Conservation (phyloP, 2,888 invertebrate genomes). For the Tenthredo livida region DNA sequence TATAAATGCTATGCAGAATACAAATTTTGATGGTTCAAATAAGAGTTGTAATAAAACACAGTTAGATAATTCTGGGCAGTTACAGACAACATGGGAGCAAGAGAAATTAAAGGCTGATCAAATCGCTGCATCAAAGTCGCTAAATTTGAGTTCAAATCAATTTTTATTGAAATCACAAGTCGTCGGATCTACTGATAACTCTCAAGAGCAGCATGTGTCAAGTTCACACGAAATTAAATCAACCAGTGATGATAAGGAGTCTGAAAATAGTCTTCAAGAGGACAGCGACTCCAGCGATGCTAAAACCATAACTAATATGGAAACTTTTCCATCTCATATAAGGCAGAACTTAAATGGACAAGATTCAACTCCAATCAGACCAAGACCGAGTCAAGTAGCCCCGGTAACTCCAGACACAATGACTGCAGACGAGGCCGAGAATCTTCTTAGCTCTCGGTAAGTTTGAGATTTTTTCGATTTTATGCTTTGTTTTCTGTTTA, state of each 20-base stretch:
- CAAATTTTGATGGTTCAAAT: slow-evolving; percentile 37
- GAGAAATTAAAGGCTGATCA: slow-evolving; percentile 75
- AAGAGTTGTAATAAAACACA: slow-evolving; percentile 25
- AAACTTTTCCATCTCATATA: slow-evolving; percentile 61
- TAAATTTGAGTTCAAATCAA: slow-evolving; percentile 62
- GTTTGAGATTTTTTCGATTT: slow-evolving; percentile 65
- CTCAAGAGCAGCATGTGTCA: slow-evolving; percentile 58
- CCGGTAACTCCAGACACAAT: slow-evolving; percentile 81
- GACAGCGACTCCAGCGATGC: slow-evolving; percentile 71
- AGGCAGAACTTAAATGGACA: slow-evolving; percentile 64
- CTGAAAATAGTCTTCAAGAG: slow-evolving; percentile 67
- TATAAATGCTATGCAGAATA: neutral
- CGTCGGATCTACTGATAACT: slow-evolving; percentile 55
- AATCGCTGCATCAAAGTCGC: slow-evolving; percentile 66
- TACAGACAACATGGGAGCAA: slow-evolving; percentile 74
- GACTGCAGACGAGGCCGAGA: slow-evolving; percentile 94
- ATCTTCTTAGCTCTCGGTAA: slow-evolving; percentile 91
- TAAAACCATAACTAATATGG: slow-evolving; percentile 70
- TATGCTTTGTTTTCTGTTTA: slow-evolving; percentile 53
- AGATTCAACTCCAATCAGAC: slow-evolving; percentile 55
- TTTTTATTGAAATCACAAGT: slow-evolving; percentile 59
- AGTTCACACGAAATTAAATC: slow-evolving; percentile 34
- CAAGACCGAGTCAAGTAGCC: slow-evolving; percentile 58
- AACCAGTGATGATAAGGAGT: slow-evolving; percentile 57
- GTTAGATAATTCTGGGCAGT: slow-evolving; percentile 58